Evolutionary conservation across 2,113 vertebrate species (phyloP), one percentile per base, ranked within the genome.

Genomic region (Xenopus borealis): DNA sequence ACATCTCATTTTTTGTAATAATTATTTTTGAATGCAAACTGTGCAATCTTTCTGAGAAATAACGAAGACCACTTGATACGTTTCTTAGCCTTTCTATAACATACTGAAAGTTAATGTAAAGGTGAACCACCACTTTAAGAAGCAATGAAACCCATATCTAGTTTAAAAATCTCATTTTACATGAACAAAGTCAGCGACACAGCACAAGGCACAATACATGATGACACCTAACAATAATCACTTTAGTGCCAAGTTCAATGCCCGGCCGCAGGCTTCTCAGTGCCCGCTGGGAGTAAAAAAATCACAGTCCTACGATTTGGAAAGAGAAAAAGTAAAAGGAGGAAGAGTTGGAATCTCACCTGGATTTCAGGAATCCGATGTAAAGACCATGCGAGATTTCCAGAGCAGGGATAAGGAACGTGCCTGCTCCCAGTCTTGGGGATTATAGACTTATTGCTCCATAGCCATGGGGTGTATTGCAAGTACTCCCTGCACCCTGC

Each of bases 401-500:
- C 44, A 19, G 8, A 67, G 0, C 4, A 20, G 55, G 16, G 53
- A 58, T 17, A 50, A 62, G 44, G 19, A 10, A 59, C 6, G 7
- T n/a, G n/a, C n/a, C n/a, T n/a, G 0, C 46, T 55, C 47, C 44
- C 44, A 40, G 45, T 50, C 45, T 18, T 40, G 23, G 13, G 45
- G 44, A 19, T 75, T 69, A 68, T 30, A 14, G 33, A 4, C 44
- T 7, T 18, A 23, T 44, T 33, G 55, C 61, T n/a, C 62, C 66
- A 27, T 76, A 55, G 66, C 63, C 44, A 20, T 27, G 73, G 66
- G 73, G 73, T 69, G 73, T 69, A 63, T 27, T 27, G 23, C 3
- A 27, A 27, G 23, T 3, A n/a, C 66, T 55, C 66, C 53, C 46
- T 57, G 18, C 19, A 30, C 58, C 62, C 44, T 62, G 55, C 66